Percentiles rank a stretch among this genome's conserved stretches.
Evolutionary conservation across 2,797 vertebrate species (phyloP).

Genomic region (Mormyrus hasselquistii): DNA sequence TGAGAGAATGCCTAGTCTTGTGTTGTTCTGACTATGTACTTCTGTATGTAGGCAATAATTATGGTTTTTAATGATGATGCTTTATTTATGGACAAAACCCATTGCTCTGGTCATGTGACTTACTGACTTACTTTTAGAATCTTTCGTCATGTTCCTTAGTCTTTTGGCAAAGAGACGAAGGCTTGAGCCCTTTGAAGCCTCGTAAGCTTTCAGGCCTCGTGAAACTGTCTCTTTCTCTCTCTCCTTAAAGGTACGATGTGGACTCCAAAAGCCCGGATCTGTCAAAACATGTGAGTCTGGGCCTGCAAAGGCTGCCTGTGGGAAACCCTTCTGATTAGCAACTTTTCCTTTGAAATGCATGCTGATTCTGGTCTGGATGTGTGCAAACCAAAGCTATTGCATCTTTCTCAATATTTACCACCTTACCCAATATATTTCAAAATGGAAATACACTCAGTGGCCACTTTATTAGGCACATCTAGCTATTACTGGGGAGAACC

Average conservation of each 20-base stretch:
- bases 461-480: neutral
- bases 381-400: constrained; percentile 48
- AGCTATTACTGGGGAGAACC: neutral
- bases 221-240: constrained; percentile 30
- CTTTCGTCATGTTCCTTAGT: neutral
- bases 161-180: neutral
- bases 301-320: constrained; percentile 4
- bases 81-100: neutral
- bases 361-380: constrained; percentile 41
- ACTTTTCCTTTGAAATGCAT: constrained; percentile 37
- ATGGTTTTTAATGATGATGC: neutral
- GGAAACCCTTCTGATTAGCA: constrained; percentile 3
- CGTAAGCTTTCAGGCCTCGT: neutral
- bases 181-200: neutral
- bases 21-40: neutral
- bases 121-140: neutral
- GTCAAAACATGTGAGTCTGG: constrained; percentile 85
- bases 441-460: neutral
- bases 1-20: neutral
- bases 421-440: constrained; percentile 44
- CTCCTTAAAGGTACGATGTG: constrained; percentile 77
- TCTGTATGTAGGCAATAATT: neutral
- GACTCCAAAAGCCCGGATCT: constrained; percentile 93
- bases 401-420: constrained; percentile 16
- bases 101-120: neutral